Percentiles rank a stretch among this genome's conserved stretches.
phyloP scores from a whole-genome alignment of 2,888 invertebrate species.

The Sepiola atlantica region DNA sequence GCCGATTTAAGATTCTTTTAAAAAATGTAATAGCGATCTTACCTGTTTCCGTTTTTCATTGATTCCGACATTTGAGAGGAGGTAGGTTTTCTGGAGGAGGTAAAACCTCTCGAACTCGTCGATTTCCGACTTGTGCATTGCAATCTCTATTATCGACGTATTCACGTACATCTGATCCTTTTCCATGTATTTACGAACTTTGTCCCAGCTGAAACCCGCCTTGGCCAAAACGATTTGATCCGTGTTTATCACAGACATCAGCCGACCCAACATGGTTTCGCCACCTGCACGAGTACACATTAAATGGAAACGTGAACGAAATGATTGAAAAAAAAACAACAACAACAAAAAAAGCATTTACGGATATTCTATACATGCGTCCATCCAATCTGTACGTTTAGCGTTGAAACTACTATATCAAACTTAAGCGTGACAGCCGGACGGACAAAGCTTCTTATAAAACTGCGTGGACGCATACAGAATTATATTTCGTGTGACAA shows the following conservation, averaged over 20 bases:
- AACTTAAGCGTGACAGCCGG: too few relatives aligned
- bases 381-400: background rate
- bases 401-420: too few relatives aligned
- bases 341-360: too few relatives aligned
- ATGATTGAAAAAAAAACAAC: too few relatives aligned
- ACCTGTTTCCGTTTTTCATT: background rate
- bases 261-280: background rate
- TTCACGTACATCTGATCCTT: background rate
- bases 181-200: background rate
- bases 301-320: too few relatives aligned
- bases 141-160: background rate
- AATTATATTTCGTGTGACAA: too few relatives aligned
- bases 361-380: background rate
- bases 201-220: background rate
- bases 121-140: background rate
- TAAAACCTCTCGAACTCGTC: background rate
- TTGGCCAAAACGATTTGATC: background rate
- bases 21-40: background rate
- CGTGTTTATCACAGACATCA: constrained; percentile 35
- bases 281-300: background rate
- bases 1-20: too few relatives aligned
- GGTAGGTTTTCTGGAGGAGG: background rate
- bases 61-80: background rate
- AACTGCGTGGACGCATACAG: too few relatives aligned
- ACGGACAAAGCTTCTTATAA: too few relatives aligned